phyloP scores from a whole-genome alignment of 2,797 vertebrate species.

The Phalanger gymnotis region DNA sequence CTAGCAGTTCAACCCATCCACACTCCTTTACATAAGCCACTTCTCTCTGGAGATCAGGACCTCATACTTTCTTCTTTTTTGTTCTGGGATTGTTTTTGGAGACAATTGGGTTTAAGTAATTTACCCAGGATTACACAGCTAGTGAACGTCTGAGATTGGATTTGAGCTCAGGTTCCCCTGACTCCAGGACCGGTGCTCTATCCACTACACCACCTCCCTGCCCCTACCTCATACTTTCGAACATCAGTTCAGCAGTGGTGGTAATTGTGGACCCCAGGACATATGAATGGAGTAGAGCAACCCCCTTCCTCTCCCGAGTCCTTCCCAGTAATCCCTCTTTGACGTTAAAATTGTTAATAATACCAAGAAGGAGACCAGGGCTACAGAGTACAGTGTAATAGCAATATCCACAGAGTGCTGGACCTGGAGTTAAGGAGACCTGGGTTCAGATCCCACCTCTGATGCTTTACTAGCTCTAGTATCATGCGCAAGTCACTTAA shows the following conservation, averaged over 20 bases:
- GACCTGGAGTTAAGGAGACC: background rate
- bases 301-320: background rate
- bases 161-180: background rate
- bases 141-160: background rate
- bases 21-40: background rate
- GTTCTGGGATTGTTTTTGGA: too few species aligned
- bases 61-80: background rate
- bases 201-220: background rate
- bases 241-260: background rate
- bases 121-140: constrained; percentile 9
- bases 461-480: background rate
- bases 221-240: background rate
- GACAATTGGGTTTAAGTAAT: too few species aligned
- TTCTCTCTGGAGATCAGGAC: constrained; percentile 7
- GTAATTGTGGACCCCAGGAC: background rate
- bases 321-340: background rate
- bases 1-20: background rate
- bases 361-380: background rate
- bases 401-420: background rate
- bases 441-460: background rate
- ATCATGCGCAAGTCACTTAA: background rate
- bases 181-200: constrained; percentile 17
- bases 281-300: background rate
- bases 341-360: background rate
- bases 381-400: background rate